phyloP scores from a whole-genome alignment of 2,113 vertebrate species.

The Rhizomys pruinosus region DNA sequence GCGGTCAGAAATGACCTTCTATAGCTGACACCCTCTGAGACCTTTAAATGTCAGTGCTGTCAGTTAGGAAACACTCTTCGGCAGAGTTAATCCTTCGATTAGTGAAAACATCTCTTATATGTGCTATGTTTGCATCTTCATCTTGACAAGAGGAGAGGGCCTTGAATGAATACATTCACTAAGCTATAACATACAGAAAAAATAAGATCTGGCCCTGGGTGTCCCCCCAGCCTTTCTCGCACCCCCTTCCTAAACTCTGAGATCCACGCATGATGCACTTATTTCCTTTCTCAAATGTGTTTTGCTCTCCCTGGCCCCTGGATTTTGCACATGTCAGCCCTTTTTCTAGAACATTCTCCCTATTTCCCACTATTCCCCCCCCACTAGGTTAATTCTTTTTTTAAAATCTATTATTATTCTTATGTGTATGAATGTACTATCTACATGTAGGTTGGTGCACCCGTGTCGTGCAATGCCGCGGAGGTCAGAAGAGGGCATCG shows the following conservation, averaged over 20 bases:
- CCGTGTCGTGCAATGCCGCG: too few species aligned
- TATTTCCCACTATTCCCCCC: background rate
- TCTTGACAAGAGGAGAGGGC: background rate
- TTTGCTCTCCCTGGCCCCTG: background rate
- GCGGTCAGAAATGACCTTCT: conserved; percentile 71
- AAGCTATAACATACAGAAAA: background rate
- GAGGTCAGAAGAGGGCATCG: too few species aligned
- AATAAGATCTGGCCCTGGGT: conserved; percentile 8
- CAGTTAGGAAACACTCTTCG: background rate
- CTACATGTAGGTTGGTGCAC: too few species aligned
- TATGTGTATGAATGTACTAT: too few species aligned
- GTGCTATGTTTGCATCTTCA: conserved; percentile 24
- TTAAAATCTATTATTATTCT: too few species aligned
- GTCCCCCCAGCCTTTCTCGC: background rate
- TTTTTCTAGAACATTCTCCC: background rate
- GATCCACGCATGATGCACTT: background rate
- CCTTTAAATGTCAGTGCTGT: conserved; percentile 22
- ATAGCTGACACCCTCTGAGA: conserved; percentile 65
- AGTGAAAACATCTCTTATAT: conserved; percentile 9
- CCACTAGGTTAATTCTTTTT: background rate
- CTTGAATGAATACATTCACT: background rate
- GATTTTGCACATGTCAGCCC: background rate
- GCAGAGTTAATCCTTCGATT: background rate
- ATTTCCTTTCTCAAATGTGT: background rate
- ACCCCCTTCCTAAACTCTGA: background rate